Percentiles rank a stretch among this genome's conserved stretches.
phyloP scores from a whole-genome alignment of 2,888 invertebrate species.

The Ophioninae sp. region DNA sequence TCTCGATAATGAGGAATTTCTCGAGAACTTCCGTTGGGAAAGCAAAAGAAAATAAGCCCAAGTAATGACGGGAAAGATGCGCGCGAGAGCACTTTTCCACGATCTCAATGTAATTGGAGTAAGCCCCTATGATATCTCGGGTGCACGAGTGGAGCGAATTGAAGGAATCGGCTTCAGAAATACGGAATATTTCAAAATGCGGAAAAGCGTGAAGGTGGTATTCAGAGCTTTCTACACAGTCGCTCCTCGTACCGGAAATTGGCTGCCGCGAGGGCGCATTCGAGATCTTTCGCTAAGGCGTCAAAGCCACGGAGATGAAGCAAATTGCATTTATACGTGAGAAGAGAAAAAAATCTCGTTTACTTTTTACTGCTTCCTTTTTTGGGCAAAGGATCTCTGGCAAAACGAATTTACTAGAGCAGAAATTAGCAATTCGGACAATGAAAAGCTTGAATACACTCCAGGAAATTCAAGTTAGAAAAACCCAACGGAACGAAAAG shows the following conservation, averaged over 20 bases:
- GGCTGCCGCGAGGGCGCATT: constrained; percentile 34
- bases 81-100: constrained; percentile 6
- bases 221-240: background rate
- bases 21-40: constrained; percentile 14
- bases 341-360: constrained; percentile 32
- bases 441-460: background rate
- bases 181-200: constrained; percentile 29
- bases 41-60: background rate
- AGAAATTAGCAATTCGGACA: constrained; percentile 3
- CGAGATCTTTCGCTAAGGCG: background rate
- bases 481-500: background rate
- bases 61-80: background rate
- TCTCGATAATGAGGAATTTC: constrained; percentile 57
- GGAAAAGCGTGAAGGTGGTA: constrained; percentile 15
- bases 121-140: constrained; percentile 23
- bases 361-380: constrained; percentile 14
- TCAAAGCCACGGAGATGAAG: constrained; percentile 27
- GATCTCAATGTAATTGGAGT: constrained; percentile 56
- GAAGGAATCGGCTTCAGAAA: constrained; percentile 51
- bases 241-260: constrained; percentile 53
- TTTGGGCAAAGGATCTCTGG: constrained; percentile 20
- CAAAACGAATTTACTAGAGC: constrained; percentile 14
- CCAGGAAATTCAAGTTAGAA: background rate
- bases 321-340: constrained; percentile 56
- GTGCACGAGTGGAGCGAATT: constrained; percentile 13